Evolutionary conservation across 2,797 vertebrate genomes (phyloP).

Genomic region (Petrocephalus sullivani): DNA sequence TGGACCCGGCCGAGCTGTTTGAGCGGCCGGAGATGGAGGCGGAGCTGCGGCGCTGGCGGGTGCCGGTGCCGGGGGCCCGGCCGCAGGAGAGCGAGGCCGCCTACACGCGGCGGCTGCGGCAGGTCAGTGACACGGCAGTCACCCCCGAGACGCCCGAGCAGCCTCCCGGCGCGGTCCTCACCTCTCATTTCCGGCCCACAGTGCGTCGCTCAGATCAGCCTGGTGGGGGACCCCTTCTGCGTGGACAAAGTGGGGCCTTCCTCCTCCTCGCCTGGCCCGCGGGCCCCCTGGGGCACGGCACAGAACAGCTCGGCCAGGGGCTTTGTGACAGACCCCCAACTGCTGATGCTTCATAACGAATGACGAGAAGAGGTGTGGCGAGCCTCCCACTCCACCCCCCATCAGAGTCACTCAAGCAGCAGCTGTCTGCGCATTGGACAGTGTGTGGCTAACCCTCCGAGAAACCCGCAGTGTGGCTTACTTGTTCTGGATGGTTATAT

Average conservation of each 20-base stretch:
- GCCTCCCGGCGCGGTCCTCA: neutral
- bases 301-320: neutral
- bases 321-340: neutral
- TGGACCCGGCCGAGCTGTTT: constrained; percentile 58
- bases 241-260: neutral
- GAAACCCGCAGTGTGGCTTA: neutral
- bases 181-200: neutral
- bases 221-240: neutral
- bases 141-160: no score
- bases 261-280: neutral
- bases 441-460: neutral
- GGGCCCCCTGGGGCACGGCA: neutral
- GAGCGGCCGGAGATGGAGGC: constrained; percentile 13
- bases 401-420: neutral
- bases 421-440: neutral
- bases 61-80: neutral
- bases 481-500: neutral
- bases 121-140: neutral
- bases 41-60: neutral
- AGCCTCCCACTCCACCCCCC: no score
- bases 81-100: neutral
- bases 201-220: neutral
- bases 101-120: neutral
- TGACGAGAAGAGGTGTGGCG: neutral
- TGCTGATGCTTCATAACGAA: neutral